Evolutionary conservation across 1,140 invertebrate genomes (phyloP), one percentile per base, ranked within the genome.

Genomic region (Hyles vespertilio): DNA sequence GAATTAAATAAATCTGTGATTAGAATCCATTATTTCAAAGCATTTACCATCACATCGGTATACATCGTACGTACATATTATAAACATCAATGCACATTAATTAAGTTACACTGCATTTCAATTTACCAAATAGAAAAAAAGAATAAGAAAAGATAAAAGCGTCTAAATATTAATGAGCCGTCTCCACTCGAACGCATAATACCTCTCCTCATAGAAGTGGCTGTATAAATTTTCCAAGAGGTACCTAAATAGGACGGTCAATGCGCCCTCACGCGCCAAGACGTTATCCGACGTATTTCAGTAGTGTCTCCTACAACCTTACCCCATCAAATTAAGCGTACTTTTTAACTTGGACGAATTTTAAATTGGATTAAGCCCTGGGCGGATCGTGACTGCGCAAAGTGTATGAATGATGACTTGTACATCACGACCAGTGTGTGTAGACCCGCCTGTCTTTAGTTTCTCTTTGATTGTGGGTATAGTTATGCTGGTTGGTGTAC

Each of bases 371-470:
- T 77, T 81, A 83, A 74, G 80, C 80, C 74, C 58, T 66, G 65
- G 74, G 80, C 80, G 58, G 69, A 66, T 82, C 82, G 81, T 85
- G 82, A 83, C 75, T 71, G 66, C 76, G 80, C 82, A 81, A 51
- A 81, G 75, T 79, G 73, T 79, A 85, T 85, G 82, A 85, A 74
- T 74, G 79, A 85, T 85, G 82, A 78, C 80, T 84, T 70, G 34
- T 51, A 51, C 5, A 51, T n/a, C 6, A 22, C 22, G 48, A 40
- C 65, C 65, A 67, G 46, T 40, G 50, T 67, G 51, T 34, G 12
- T 43, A 58, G 65, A 58, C 6, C 61, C 22, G 22, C 52, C 22
- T 59, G 47, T 48, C 51, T 58, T 51, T 52, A 44, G 48, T 36
- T 55, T 61, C 51, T 44, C 45, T 51, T 67, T 61, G 43, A 59